phyloP scores from a whole-genome alignment of 2,888 invertebrate genomes.

The Hypomecis punctinalis region DNA sequence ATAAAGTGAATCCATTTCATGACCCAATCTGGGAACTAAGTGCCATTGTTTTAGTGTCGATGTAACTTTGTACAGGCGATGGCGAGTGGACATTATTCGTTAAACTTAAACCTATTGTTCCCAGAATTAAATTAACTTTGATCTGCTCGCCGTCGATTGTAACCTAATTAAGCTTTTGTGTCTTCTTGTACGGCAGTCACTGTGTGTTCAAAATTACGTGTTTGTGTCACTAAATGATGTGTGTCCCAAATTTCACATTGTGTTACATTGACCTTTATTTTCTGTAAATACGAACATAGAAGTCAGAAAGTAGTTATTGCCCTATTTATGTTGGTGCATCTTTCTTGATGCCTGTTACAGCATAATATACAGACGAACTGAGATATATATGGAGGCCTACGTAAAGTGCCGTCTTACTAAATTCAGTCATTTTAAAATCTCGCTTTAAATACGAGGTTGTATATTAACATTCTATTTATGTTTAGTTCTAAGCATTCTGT shows the following conservation, averaged over 20 bases:
- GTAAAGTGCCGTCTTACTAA: background rate
- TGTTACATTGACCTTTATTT: conserved; percentile 35
- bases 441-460: conserved; percentile 34
- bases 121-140: background rate
- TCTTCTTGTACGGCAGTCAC: conserved; percentile 38
- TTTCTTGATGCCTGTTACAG: conserved; percentile 14
- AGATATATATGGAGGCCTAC: conserved; percentile 20
- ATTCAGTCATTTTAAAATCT: conserved; percentile 18
- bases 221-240: conserved; percentile 32
- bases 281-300: conserved; percentile 43
- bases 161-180: conserved; percentile 34
- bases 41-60: conserved; percentile 67
- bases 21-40: conserved; percentile 62
- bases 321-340: conserved; percentile 24
- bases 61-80: conserved; percentile 31
- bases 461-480: conserved; percentile 43
- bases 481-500: conserved; percentile 37
- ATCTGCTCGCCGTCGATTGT: conserved; percentile 30
- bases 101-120: background rate
- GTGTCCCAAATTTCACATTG: conserved; percentile 31
- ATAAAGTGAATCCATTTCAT: conserved; percentile 41
- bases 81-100: conserved; percentile 9
- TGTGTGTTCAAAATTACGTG: conserved; percentile 37
- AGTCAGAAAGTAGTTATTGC: conserved; percentile 14
- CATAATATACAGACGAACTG: conserved; percentile 22